Percentiles rank a stretch among this genome's conserved stretches.
phyloP scores from a whole-genome alignment of 2,888 invertebrate genomes.

The Tetranychus piercei region DNA sequence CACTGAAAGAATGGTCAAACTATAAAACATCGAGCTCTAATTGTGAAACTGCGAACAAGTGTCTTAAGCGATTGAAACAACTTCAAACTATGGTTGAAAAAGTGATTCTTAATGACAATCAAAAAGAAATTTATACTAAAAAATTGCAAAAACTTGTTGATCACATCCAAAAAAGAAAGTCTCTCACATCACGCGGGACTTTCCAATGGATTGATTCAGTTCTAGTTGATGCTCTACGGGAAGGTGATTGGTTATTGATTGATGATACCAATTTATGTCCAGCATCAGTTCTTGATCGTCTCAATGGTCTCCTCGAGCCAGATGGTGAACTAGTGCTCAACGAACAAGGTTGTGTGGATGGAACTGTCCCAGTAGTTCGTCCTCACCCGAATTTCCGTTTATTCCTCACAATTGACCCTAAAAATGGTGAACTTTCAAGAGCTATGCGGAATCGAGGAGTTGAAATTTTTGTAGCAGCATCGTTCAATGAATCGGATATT shows the following conservation, averaged over 20 bases:
- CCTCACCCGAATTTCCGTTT: slow-evolving; percentile 79
- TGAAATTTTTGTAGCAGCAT: slow-evolving; percentile 45
- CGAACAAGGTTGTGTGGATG: slow-evolving; percentile 64
- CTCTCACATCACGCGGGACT: slow-evolving; percentile 41
- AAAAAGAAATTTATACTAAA: background rate
- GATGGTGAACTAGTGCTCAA: slow-evolving; percentile 70
- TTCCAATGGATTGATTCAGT: slow-evolving; percentile 84
- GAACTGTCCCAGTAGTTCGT: slow-evolving; percentile 49
- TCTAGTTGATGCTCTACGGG: slow-evolving; percentile 60
- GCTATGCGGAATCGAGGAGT: slow-evolving; percentile 97
- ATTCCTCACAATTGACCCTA: slow-evolving; percentile 84
- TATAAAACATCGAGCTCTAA: background rate
- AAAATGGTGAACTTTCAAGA: slow-evolving; percentile 81
- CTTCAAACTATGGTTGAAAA: background rate
- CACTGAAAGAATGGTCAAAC: slow-evolving; percentile 8
- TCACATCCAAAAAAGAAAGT: background rate
- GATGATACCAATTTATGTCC: slow-evolving; percentile 88
- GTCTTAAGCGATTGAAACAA: background rate
- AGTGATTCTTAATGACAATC: background rate
- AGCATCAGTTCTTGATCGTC: slow-evolving; percentile 81
- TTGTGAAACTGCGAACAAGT: background rate
- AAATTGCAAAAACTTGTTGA: background rate
- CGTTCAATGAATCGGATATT: background rate
- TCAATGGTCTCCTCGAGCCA: slow-evolving; percentile 86
- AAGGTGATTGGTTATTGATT: slow-evolving; percentile 63